Percentiles rank a stretch among this genome's conserved stretches.
These are phyloP conservation scores for Celastrina argiolus DNA, from an alignment of 2,888 invertebrate species.

Conservation along the genomic window DNA sequence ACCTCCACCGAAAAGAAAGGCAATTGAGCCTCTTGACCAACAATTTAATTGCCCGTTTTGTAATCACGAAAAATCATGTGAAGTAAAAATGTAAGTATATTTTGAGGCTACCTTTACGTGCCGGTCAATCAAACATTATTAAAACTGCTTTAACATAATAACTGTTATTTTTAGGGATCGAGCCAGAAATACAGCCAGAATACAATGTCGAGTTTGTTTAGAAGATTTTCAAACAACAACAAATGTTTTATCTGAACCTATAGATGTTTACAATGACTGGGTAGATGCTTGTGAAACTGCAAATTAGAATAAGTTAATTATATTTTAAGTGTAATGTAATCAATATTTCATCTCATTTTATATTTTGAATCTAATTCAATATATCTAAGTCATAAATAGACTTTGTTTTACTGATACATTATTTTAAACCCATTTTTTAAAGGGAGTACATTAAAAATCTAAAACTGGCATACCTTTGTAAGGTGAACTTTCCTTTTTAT, in stretches of 20 bases:
- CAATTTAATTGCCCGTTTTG: conserved; percentile 99
- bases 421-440: too few species aligned
- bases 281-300: conserved; percentile 99
- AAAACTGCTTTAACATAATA: neutral
- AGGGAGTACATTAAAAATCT: too few species aligned
- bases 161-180: conserved; percentile 88
- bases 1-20: conserved; percentile 96
- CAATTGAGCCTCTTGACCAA: conserved; percentile 94
- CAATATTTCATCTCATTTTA: conserved; percentile 15
- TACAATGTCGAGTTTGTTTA: conserved; percentile 95
- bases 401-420: too few species aligned
- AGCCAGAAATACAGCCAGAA: conserved; percentile 93
- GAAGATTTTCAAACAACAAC: conserved; percentile 98
- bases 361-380: neutral
- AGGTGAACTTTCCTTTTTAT: too few species aligned
- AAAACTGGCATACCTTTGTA: too few species aligned
- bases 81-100: conserved; percentile 95
- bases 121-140: neutral
- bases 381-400: too few species aligned
- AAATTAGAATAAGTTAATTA: conserved; percentile 63
- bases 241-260: conserved; percentile 96
- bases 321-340: conserved; percentile 31
- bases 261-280: conserved; percentile 99
- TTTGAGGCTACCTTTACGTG: neutral
- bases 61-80: conserved; percentile 99